These are phyloP conservation scores for Psittacula derbiana DNA, from an alignment of 2,797 vertebrate species.

Conservation along the genomic window DNA sequence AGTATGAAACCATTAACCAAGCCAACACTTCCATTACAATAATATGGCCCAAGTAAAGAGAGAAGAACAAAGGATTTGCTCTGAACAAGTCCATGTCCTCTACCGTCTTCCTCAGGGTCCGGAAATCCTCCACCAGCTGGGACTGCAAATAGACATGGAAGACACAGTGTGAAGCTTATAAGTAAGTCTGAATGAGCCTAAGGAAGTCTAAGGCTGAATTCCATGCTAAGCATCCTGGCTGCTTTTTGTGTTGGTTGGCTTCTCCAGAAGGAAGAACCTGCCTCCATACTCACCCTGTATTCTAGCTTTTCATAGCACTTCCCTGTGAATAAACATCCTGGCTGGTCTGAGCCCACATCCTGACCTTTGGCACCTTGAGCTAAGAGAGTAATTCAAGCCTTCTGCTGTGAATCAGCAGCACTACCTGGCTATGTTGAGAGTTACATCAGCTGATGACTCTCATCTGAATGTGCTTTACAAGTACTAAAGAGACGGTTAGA, in stretches of 20 bases:
- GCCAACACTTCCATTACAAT: constrained; percentile 85
- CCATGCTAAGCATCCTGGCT: background rate
- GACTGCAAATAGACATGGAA: constrained; percentile 66
- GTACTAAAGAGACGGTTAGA: background rate
- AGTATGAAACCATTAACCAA: constrained; percentile 81
- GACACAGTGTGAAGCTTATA: background rate
- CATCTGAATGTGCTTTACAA: background rate
- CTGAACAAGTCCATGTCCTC: constrained; percentile 86
- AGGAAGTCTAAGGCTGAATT: background rate
- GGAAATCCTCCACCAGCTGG: constrained; percentile 86
- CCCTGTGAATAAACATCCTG: background rate
- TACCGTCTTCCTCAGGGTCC: constrained; percentile 76
- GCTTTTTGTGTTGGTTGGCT: background rate
- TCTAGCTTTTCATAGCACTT: background rate
- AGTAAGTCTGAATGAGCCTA: background rate
- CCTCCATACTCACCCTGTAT: background rate
- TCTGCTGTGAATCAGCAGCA: background rate
- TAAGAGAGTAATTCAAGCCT: background rate
- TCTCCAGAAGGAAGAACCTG: background rate
- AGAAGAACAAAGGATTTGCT: constrained; percentile 85
- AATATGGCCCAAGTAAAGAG: constrained; percentile 85
- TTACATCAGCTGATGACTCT: background rate
- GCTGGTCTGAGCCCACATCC: background rate
- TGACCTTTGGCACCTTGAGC: background rate
- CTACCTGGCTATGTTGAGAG: background rate